Base-by-base conservation (phyloP, 1,140 invertebrate species). In the Camponotus pennsylvanicus region DNA sequence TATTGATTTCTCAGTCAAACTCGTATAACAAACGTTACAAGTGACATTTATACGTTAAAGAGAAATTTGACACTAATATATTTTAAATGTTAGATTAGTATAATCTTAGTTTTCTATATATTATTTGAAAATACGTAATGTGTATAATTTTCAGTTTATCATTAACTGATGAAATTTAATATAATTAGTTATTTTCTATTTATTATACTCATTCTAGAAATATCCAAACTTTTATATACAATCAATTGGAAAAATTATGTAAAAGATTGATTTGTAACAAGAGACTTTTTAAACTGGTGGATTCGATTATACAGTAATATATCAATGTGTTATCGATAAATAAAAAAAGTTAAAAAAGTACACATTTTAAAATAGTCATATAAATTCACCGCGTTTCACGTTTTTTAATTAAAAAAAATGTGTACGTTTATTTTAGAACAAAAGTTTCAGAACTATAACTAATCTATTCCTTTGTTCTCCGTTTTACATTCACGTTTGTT, bases 391-490 rank as follows among this genome's bases (percentile, higher is more conserved):
- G 27, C 11, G 18, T 64, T 27, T 64, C 8, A 6, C 4, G 27
- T 11, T 49, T n/a, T 40, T 32, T 49, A 61, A 66, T 78, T 37
- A 9, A 9, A 37, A 52, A 37, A 37, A 66, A 67, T 8, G 11
- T 21, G 4, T 6, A 13, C n/a, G 61, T 79, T 52, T 32, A 79
- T 67, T 79, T 67, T 79, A 66, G 52, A 66, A 79, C 18, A 27
- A 55, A n/a, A 75, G n/a, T 59, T 75, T 6, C 52, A n/a, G 37
- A 77, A 64, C 42, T 77, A 32, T 40, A 15, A n/a, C 1, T 45
- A 77, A 27, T 77, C 15, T 11, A 40, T 18, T 34, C 40, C 42
- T 77, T 42, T 63, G 75, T 77, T 77, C 37, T 42, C 32, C 40
- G 11, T 9, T 77, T 77, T 27, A 27, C 27, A 27, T 27, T 27